Evolutionary conservation across 2,113 vertebrate genomes (phyloP), one percentile per base, ranked within the genome.

Genomic region (Malurus melanocephalus): DNA sequence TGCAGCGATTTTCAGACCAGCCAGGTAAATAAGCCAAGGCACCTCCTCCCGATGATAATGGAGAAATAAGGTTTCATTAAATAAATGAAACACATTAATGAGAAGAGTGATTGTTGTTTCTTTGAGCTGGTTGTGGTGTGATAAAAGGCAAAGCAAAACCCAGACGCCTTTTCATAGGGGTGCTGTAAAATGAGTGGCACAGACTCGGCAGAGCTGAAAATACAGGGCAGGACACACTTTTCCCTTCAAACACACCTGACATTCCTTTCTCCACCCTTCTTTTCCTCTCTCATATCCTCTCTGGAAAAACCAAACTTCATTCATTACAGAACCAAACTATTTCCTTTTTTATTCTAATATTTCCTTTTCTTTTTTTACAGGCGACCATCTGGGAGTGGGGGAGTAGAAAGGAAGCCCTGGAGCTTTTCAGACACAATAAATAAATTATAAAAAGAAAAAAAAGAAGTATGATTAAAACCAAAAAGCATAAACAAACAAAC

Each of bases 241-340:
- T 95, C 76, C 94, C 83, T 95, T 82, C 76, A 94, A 92, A 94
- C 96, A 97, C 97, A 98, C 98, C 97, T 98, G 97, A 97, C 94
- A 96, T 96, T 91, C 96, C 94, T 83, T 72, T 92, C 92, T 77
- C 33, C 11, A 11, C 30, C 19, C 3, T 9, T 78, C 11, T 73
- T 79, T 71, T 53, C 35, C 22, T 35, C 53, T 61, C 40, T 42
- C 33, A 73, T 21, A 28, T 13, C 53, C 13, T 15, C 18, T 49
- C 46, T 55, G 27, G 48, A 66, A 73, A 79, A 79, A 16, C 33
- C 33, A 67, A 67, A 67, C 42, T 79, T 85, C 53, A 85, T 67
- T 73, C 87, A 89, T 43, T 61, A 73, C 26, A 35, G 40, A 89
- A 79, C 30, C 30, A 53, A 84, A 89, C 46, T 43, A 79, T 61